These are phyloP conservation scores for Galago senegalensis DNA, from an alignment of 2,797 vertebrate species.

Conservation along the genomic window DNA sequence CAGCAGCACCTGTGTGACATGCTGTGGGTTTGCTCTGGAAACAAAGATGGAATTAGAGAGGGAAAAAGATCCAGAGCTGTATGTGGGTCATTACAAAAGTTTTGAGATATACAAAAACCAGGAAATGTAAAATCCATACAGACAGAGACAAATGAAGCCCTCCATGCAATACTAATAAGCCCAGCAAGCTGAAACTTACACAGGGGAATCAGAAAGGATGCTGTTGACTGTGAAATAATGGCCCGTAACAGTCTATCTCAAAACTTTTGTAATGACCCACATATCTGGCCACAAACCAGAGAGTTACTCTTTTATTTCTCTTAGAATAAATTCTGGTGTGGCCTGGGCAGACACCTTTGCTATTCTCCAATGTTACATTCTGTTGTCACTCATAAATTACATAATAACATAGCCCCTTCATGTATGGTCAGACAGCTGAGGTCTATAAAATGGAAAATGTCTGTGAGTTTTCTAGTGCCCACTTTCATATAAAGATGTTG, in stretches of 20 bases:
- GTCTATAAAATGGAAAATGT: neutral
- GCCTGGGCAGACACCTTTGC: neutral
- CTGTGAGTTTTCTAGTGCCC: neutral
- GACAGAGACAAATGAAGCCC: no score
- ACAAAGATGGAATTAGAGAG: neutral
- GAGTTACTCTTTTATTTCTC: neutral
- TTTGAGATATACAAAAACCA: no score
- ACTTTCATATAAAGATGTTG: neutral
- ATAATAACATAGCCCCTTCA: neutral
- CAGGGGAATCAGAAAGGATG: no score
- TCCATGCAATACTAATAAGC: no score
- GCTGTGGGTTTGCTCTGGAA: neutral
- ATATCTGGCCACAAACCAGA: neutral
- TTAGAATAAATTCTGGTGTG: neutral
- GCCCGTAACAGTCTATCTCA: no score
- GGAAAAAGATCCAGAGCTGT: neutral
- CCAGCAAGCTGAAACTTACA: no score
- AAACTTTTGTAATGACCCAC: no score
- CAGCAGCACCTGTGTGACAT: neutral
- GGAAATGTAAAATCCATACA: no score
- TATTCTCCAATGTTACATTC: constrained; percentile 16
- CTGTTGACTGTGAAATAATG: no score
- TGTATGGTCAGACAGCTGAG: neutral
- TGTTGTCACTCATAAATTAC: neutral
- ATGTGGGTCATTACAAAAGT: no score